Conservation (phyloP, 2,888 invertebrate species). For the Deilephila porcellus region DNA sequence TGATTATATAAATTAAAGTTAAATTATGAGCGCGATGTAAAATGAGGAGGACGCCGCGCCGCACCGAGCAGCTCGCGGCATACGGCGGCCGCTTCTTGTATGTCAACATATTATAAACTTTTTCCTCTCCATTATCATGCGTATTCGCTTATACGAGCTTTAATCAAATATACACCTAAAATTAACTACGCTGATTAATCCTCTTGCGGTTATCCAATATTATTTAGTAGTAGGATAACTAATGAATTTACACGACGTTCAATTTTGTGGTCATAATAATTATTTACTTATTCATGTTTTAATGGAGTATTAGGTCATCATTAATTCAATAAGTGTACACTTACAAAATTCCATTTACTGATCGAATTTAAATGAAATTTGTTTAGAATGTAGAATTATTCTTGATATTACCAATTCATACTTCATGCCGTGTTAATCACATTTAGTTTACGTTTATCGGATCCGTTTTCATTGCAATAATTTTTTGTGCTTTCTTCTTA, state of each 20-base stretch:
- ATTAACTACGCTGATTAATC: background rate
- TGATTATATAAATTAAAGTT: slow-evolving; percentile 27
- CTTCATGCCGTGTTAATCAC: no score
- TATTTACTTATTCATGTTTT: no score
- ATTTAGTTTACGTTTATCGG: no score
- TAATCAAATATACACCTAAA: background rate
- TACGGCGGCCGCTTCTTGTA: slow-evolving; percentile 4
- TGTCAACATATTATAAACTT: slow-evolving; percentile 17
- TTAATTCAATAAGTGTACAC: no score
- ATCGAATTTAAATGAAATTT: no score
- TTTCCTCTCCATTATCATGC: background rate
- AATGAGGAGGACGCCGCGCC: background rate
- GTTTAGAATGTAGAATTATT: no score
- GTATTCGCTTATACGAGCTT: background rate
- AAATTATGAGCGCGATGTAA: slow-evolving; percentile 21
- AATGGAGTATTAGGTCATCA: no score
- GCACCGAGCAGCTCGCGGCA: background rate
- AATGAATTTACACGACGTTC: background rate
- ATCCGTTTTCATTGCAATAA: no score
- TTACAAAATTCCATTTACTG: no score
- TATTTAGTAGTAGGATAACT: background rate
- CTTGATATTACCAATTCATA: no score
- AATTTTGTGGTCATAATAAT: no score
- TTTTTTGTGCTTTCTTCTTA: no score
- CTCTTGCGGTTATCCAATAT: background rate